These are phyloP conservation scores for Eutrigla gurnardus DNA, from an alignment of 2,797 vertebrate species.

Conservation along the genomic window DNA sequence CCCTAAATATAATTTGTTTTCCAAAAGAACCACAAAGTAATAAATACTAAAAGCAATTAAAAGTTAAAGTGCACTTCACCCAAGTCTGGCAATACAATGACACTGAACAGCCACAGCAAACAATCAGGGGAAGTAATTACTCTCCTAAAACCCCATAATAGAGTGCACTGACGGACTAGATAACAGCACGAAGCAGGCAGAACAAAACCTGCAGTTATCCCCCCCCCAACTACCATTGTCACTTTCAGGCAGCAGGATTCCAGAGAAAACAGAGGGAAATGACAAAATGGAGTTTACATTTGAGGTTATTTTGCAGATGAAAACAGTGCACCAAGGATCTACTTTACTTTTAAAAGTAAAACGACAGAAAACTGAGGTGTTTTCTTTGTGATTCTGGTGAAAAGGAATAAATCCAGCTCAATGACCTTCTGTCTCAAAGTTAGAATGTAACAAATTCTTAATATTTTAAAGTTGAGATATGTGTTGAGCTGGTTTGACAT, in stretches of 20 bases:
- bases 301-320: slow-evolving; percentile 27
- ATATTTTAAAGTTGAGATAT: not conserved
- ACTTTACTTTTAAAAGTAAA: slow-evolving; percentile 6
- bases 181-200: slow-evolving; percentile 7
- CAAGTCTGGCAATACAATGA: not conserved
- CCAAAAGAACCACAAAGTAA: not conserved
- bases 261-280: slow-evolving; percentile 25
- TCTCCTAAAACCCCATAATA: slow-evolving; percentile 19
- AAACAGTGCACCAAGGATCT: not conserved
- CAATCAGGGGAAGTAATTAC: slow-evolving; percentile 30
- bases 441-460: not conserved
- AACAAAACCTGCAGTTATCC: slow-evolving; percentile 17
- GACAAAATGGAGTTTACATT: slow-evolving; percentile 13
- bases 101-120: slow-evolving; percentile 32
- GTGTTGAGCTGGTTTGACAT: not conserved
- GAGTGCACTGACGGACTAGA: slow-evolving; percentile 19
- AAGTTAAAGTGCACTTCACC: slow-evolving; percentile 15
- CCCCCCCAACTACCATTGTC: not conserved
- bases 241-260: slow-evolving; percentile 18
- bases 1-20: not conserved
- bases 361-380: not conserved
- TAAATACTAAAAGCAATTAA: slow-evolving; percentile 18
- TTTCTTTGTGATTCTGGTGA: not conserved
- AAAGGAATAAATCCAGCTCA: not conserved
- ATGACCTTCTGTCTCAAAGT: not conserved